Evolutionary conservation across 2,888 invertebrate genomes (phyloP).

Genomic region (Pharmacophagus antenor): DNA sequence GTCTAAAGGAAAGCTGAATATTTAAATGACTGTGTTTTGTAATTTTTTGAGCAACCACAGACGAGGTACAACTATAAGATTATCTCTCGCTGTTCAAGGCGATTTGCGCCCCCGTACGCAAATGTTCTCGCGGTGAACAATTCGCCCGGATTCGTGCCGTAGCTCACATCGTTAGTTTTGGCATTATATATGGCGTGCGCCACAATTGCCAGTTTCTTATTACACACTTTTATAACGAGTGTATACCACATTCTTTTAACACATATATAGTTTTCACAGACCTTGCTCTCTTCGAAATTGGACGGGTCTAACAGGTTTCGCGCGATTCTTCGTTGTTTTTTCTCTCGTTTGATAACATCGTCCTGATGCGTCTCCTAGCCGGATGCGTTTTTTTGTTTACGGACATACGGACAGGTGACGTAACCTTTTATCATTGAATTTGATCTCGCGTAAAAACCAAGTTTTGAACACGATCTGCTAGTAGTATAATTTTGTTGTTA

Average conservation of each 20-base stretch:
- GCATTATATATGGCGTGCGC: constrained; percentile 47
- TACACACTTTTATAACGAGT: constrained; percentile 48
- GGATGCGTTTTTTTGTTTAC: constrained; percentile 67
- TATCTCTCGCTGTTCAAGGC: constrained; percentile 55
- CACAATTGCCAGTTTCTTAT: constrained; percentile 53
- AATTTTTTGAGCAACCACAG: constrained; percentile 53
- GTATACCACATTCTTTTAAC: constrained; percentile 58
- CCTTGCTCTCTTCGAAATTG: constrained; percentile 46
- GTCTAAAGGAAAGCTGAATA: constrained; percentile 73
- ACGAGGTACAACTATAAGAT: constrained; percentile 47
- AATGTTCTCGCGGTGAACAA: constrained; percentile 31
- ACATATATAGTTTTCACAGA: constrained; percentile 52
- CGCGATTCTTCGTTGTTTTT: constrained; percentile 45
- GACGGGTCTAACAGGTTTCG: constrained; percentile 41
- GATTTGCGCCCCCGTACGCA: constrained; percentile 32
- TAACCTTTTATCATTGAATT: constrained; percentile 55
- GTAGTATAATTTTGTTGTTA: constrained; percentile 11
- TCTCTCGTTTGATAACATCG: constrained; percentile 47
- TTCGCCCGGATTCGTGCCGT: constrained; percentile 43
- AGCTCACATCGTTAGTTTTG: constrained; percentile 57
- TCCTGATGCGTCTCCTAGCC: constrained; percentile 55
- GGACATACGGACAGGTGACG: constrained; percentile 55
- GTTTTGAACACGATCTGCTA: constrained; percentile 6
- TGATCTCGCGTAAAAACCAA: constrained; percentile 33
- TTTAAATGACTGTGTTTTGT: constrained; percentile 66